phyloP scores from a whole-genome alignment of 2,888 invertebrate species.

The Harpalus rubripes region DNA sequence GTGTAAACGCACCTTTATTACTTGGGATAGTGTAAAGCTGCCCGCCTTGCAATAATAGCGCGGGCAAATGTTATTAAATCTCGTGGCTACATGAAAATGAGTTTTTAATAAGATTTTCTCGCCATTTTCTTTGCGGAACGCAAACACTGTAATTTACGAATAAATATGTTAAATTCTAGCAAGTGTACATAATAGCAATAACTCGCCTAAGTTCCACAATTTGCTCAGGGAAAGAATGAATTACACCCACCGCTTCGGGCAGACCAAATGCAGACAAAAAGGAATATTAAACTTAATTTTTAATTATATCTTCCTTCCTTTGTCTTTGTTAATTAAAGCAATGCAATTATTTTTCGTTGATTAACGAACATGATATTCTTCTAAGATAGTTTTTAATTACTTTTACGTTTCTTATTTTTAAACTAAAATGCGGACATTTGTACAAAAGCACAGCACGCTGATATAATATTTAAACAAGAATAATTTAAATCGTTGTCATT shows the following conservation, averaged over 20 bases:
- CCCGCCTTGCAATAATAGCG: conserved; percentile 53
- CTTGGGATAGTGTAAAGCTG: conserved; percentile 28
- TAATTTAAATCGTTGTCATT: background rate
- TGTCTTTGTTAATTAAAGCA: conserved; percentile 67
- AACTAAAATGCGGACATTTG: background rate
- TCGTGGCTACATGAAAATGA: conserved; percentile 61
- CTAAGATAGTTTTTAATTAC: conserved; percentile 51
- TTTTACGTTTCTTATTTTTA: conserved; percentile 36
- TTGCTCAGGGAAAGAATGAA: conserved; percentile 49
- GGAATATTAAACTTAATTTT: conserved; percentile 64
- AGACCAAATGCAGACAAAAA: conserved; percentile 57
- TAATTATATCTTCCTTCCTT: conserved; percentile 66
- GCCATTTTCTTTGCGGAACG: conserved; percentile 58
- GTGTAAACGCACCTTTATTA: conserved; percentile 34
- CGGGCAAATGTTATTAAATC: conserved; percentile 57
- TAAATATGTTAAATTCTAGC: conserved; percentile 60
- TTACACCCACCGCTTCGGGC: conserved; percentile 37
- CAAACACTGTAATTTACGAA: conserved; percentile 59
- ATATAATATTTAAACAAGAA: background rate
- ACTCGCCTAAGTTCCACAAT: conserved; percentile 55
- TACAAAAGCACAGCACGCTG: background rate
- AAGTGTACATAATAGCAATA: conserved; percentile 61
- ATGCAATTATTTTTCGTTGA: conserved; percentile 64
- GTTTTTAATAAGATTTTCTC: conserved; percentile 63
- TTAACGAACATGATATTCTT: conserved; percentile 64